phyloP scores from a whole-genome alignment of 2,888 invertebrate genomes.

The Ophion slaviceki region DNA sequence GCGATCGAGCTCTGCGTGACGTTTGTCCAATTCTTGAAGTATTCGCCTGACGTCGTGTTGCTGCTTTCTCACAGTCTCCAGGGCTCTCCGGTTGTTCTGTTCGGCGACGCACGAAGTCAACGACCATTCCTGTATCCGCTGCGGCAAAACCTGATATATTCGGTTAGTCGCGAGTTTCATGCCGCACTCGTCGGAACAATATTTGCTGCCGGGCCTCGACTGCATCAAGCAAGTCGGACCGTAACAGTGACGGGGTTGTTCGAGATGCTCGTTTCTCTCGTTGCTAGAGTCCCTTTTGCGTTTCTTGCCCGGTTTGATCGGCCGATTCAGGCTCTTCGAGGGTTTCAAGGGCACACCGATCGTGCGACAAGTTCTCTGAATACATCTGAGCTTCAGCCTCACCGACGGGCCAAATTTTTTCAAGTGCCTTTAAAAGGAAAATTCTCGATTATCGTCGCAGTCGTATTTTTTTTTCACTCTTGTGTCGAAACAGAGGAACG shows the following conservation, averaged over 20 bases:
- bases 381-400: conserved; percentile 85
- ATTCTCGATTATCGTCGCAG: neutral
- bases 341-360: conserved; percentile 80
- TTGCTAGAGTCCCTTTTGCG: conserved; percentile 80
- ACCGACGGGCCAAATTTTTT: conserved; percentile 85
- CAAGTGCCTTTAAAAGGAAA: conserved; percentile 82
- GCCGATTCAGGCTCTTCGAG: conserved; percentile 79
- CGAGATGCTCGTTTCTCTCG: conserved; percentile 80
- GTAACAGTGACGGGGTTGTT: conserved; percentile 91
- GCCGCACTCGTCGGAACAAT: conserved; percentile 97
- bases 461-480: neutral
- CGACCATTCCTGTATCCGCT: conserved; percentile 97
- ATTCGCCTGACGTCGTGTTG: conserved; percentile 91
- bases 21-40: conserved; percentile 91
- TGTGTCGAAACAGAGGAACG: neutral
- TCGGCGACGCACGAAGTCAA: conserved; percentile 94
- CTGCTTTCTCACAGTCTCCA: conserved; percentile 91
- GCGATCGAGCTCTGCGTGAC: conserved; percentile 91
- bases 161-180: conserved; percentile 93
- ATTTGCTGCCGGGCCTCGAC: conserved; percentile 93
- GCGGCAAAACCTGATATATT: conserved; percentile 94
- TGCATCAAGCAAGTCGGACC: conserved; percentile 94
- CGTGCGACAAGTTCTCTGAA: conserved; percentile 84
- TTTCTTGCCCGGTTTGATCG: conserved; percentile 78
- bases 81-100: conserved; percentile 89